A percentile compares a stretch with the other conserved stretches of the same genome.
These are phyloP conservation scores for Listronotus bonariensis DNA, from an alignment of 1,140 invertebrate genomes.

Conservation along the genomic window DNA sequence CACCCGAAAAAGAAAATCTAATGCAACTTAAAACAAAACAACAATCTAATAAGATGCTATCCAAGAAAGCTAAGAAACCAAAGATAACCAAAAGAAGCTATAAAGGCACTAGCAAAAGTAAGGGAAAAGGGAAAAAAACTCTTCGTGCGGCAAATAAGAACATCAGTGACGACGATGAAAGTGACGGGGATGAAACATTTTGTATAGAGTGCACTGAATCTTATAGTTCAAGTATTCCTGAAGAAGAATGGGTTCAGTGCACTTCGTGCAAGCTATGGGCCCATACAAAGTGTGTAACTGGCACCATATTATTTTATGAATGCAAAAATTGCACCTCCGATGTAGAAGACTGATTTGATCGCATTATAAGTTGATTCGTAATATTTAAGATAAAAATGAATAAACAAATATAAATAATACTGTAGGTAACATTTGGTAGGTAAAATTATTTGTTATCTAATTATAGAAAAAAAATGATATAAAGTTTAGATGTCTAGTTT, in stretches of 20 bases:
- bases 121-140: conserved; percentile 16
- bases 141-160: background rate
- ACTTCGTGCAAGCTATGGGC: conserved; percentile 17
- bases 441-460: too few species aligned
- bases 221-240: conserved; percentile 12
- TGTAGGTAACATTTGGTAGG: too few species aligned
- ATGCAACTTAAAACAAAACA: conserved; percentile 9
- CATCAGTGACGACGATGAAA: too few species aligned
- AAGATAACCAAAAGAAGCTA: background rate
- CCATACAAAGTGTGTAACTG: conserved; percentile 20
- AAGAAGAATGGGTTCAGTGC: conserved; percentile 22
- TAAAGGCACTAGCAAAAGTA: conserved; percentile 3
- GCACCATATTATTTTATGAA: conserved; percentile 22
- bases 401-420: too few species aligned
- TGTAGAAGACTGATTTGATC: too few species aligned
- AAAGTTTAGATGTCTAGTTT: too few species aligned
- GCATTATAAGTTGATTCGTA: too few species aligned
- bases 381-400: too few species aligned
- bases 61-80: conserved; percentile 5
- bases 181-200: conserved; percentile 21
- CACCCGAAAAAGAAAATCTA: conserved; percentile 16
- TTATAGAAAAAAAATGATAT: too few species aligned
- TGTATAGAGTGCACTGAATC: conserved; percentile 27
- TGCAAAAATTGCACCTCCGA: conserved; percentile 16
- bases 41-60: conserved; percentile 1